These are phyloP conservation scores for Dascillus cervinus DNA, from an alignment of 2,888 invertebrate genomes.

Conservation along the genomic window DNA sequence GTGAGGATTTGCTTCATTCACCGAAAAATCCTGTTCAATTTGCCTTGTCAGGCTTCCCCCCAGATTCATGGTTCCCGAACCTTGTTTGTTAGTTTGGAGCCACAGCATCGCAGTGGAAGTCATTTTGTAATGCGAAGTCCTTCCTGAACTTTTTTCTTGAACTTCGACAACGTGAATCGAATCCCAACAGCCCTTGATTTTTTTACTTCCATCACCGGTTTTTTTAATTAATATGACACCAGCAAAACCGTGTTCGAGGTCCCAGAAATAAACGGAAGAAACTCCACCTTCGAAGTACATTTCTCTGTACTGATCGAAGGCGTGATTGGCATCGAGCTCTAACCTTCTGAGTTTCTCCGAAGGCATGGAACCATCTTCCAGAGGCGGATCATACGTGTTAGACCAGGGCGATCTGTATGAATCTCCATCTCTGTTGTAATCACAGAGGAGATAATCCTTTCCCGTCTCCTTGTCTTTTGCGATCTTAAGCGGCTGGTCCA, in stretches of 20 bases:
- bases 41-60: conserved; percentile 98
- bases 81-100: conserved; percentile 95
- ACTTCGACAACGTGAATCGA: conserved; percentile 99
- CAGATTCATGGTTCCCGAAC: conserved; percentile 97
- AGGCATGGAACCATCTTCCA: conserved; percentile 98
- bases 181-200: conserved; percentile 99
- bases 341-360: conserved; percentile 91
- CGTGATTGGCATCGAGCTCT: conserved; percentile 96
- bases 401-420: conserved; percentile 99
- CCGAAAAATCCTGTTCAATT: conserved; percentile 85
- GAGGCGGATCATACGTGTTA: conserved; percentile 93
- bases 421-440: conserved; percentile 99
- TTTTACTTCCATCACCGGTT: conserved; percentile 96
- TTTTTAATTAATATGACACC: conserved; percentile 98
- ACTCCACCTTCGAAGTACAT: conserved; percentile 99
- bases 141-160: conserved; percentile 89
- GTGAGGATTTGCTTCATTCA: conserved; percentile 91
- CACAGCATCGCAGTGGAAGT: conserved; percentile 99
- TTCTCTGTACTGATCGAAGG: conserved; percentile 97
- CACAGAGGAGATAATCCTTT: conserved; percentile 95
- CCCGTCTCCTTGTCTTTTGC: conserved; percentile 91
- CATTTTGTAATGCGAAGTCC: conserved; percentile 95
- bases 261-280: conserved; percentile 99
- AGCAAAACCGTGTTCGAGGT: conserved; percentile 97
- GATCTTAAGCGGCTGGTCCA: conserved; percentile 97